These are phyloP conservation scores for Drosophila takahashii DNA, from an alignment of 1,140 invertebrate genomes.

Conservation along the genomic window DNA sequence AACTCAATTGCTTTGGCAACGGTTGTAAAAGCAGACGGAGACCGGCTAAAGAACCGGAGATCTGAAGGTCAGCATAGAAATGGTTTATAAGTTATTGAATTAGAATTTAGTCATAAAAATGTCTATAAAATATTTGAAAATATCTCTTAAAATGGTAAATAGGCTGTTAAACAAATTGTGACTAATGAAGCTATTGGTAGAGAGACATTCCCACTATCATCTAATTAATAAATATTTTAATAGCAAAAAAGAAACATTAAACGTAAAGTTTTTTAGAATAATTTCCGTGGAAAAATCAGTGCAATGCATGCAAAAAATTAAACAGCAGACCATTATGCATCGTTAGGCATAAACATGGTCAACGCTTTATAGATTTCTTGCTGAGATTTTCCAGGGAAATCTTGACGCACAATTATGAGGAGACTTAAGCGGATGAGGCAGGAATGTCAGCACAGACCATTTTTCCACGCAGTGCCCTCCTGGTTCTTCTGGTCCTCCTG, in stretches of 20 bases:
- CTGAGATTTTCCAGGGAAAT: slow-evolving; percentile 29
- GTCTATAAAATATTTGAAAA: too few relatives aligned
- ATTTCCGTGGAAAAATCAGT: not conserved
- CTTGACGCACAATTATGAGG: slow-evolving; percentile 30
- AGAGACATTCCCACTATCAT: not conserved
- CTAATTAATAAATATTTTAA: slow-evolving; percentile 2
- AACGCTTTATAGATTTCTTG: slow-evolving; percentile 24
- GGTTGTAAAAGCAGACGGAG: slow-evolving; percentile 37
- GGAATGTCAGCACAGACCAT: slow-evolving; percentile 32
- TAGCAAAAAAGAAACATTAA: not conserved
- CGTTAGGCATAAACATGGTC: slow-evolving; percentile 3
- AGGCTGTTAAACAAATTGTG: not conserved
- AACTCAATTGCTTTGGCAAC: slow-evolving; percentile 45
- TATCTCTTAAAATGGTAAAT: not conserved
- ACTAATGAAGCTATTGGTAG: not conserved
- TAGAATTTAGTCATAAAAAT: too few relatives aligned
- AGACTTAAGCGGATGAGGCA: slow-evolving; percentile 10
- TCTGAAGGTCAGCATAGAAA: not conserved
- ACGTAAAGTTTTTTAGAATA: not conserved
- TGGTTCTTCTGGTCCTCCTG: slow-evolving; percentile 12
- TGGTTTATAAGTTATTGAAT: too few relatives aligned
- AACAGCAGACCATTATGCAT: slow-evolving; percentile 5
- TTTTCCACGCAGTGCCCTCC: slow-evolving; percentile 18
- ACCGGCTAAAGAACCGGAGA: not conserved
- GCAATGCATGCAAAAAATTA: not conserved